Conservation (phyloP, 2,888 invertebrate species). For the Coelinius sp. region DNA sequence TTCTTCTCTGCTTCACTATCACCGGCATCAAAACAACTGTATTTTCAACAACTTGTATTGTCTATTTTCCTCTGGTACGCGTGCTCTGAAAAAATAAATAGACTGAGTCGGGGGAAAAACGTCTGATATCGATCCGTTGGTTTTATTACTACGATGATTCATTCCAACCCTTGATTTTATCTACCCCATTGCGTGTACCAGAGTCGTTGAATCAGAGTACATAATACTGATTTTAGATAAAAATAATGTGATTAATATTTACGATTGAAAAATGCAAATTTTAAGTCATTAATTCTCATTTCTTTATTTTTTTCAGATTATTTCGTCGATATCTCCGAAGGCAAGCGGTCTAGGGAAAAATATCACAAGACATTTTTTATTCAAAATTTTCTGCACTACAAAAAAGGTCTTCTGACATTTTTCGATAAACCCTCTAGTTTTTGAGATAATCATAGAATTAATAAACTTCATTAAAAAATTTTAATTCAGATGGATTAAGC, state of each 20-base stretch:
- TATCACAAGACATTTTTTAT: no score
- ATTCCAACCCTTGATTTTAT: constrained; percentile 47
- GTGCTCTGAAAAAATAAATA: not conserved
- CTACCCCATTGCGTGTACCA: not conserved
- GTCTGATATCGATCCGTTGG: constrained; percentile 53
- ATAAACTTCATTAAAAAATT: no score
- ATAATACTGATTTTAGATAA: not conserved
- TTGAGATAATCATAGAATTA: no score
- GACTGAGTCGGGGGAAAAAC: not conserved
- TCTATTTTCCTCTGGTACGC: not conserved
- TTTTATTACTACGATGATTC: constrained; percentile 56
- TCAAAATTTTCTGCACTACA: no score
- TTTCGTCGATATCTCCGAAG: no score
- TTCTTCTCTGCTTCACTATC: constrained; percentile 36
- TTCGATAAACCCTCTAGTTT: no score
- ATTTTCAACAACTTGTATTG: not conserved
- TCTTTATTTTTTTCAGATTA: no score
- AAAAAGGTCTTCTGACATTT: no score
- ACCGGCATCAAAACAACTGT: not conserved
- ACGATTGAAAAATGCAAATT: not conserved
- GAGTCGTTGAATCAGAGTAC: constrained; percentile 1
- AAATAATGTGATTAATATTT: not conserved
- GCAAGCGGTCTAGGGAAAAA: no score
- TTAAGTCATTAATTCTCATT: no score
- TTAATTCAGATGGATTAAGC: no score